These are phyloP conservation scores for Ptilorrhoa leucosticta DNA, from an alignment of 2,113 vertebrate genomes.

Conservation along the genomic window DNA sequence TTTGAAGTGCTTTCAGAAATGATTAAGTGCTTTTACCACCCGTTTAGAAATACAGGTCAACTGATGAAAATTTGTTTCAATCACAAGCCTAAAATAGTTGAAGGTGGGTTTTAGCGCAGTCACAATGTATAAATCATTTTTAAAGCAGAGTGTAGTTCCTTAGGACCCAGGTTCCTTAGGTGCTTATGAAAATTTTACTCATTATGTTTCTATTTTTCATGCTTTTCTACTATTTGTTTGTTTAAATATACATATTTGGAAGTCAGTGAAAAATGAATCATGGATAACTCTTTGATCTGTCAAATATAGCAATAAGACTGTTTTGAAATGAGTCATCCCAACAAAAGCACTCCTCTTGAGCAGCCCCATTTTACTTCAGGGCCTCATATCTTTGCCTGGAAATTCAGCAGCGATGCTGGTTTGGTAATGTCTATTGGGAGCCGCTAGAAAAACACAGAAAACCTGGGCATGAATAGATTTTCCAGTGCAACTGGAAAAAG, in stretches of 20 bases:
- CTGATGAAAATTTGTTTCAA: background rate
- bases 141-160: background rate
- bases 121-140: background rate
- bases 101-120: background rate
- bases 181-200: background rate
- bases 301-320: background rate
- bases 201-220: background rate
- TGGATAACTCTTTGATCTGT: background rate
- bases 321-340: background rate
- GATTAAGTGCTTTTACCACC: background rate
- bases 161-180: background rate
- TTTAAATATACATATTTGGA: background rate
- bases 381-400: conserved; percentile 1
- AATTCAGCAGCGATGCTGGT: background rate
- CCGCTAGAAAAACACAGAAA: conserved; percentile 29
- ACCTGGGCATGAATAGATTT: conserved; percentile 9
- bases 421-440: conserved; percentile 19
- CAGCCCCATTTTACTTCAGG: background rate
- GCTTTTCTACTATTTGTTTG: background rate
- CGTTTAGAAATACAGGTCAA: background rate
- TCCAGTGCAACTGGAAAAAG: conserved; percentile 42
- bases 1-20: background rate
- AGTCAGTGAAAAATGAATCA: background rate
- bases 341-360: background rate
- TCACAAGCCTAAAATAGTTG: background rate